Conservation (phyloP, 1,140 invertebrate species). For the Apocrypta bakeri region DNA sequence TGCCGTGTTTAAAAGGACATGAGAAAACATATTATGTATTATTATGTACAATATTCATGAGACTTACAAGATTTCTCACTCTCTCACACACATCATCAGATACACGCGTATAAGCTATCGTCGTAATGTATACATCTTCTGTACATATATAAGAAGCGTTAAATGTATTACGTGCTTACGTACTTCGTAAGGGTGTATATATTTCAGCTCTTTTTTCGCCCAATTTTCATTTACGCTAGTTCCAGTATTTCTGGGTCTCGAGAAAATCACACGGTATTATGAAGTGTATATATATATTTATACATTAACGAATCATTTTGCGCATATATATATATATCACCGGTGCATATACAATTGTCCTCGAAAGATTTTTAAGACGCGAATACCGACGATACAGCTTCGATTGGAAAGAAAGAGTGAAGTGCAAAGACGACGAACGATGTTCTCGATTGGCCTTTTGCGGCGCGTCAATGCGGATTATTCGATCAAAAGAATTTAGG, state of each 20-base stretch:
- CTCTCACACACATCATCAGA: neutral
- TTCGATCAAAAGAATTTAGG: slow-evolving; percentile 33
- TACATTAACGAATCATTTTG: neutral
- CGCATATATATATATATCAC: neutral
- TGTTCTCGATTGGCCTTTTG: too few species aligned
- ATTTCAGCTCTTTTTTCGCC: neutral
- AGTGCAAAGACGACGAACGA: too few species aligned
- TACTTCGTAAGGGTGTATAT: neutral
- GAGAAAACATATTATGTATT: slow-evolving; percentile 15
- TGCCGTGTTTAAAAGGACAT: slow-evolving; percentile 16
- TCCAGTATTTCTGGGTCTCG: neutral
- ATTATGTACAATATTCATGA: slow-evolving; percentile 25
- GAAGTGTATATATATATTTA: too few species aligned
- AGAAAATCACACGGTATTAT: neutral
- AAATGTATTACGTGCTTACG: slow-evolving; percentile 7
- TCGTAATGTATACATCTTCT: neutral
- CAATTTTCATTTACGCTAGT: neutral
- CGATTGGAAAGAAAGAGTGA: too few species aligned
- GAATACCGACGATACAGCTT: too few species aligned
- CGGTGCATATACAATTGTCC: slow-evolving; percentile 4
- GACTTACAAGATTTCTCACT: slow-evolving; percentile 19
- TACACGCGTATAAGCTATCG: neutral
- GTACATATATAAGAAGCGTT: neutral
- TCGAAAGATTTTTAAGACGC: neutral
- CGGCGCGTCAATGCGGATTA: neutral